Evolutionary conservation across 2,888 invertebrate genomes (phyloP), one percentile per base, ranked within the genome.

Genomic region (Unio pictorum): DNA sequence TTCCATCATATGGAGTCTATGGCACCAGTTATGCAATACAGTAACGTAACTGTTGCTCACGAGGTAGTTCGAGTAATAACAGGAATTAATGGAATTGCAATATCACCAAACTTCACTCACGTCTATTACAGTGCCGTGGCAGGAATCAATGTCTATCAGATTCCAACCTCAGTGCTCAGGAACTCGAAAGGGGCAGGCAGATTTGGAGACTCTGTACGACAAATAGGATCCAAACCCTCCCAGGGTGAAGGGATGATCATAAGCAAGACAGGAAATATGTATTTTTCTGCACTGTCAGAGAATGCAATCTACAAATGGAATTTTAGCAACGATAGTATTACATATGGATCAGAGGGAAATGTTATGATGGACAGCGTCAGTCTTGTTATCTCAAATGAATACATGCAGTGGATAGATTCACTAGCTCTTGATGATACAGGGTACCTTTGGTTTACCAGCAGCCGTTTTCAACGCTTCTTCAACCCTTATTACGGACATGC

Each of bases 21-120:
- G 81, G 68, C 67, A 30, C 69, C 76, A 0, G 80, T 75, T 34
- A 61, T 66, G 34, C 76, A 74, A n/a, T 71, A 76, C 63, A 74
- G 75, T 3, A 65, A 72, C 59, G 73, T 78, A 1, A 78, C 75
- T 54, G 68, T 72, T 6, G 62, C 62, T 8, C 72, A 73, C 23
- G 62, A 76, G 23, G 63, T 73, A 11, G 71, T 74, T 17, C 72
- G 68, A 5, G 68, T 74, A 4, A 72, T 67, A 28, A 77, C 77
- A 26, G 76, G 78, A 26, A 80, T 85, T 2, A 81, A 85, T 61
- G 85, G 86, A 5, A 84, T 86, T 17, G 86, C 86, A 17, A 82
- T 86, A 72, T 82, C 83, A 0, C 79, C 81, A 1, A 81, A 83
- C 63, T 84, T 84, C 63, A 63, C 76, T 0, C 82, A 77, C 67